Base-by-base conservation (phyloP, 2,113 vertebrate species). In the Rhea pennata region DNA sequence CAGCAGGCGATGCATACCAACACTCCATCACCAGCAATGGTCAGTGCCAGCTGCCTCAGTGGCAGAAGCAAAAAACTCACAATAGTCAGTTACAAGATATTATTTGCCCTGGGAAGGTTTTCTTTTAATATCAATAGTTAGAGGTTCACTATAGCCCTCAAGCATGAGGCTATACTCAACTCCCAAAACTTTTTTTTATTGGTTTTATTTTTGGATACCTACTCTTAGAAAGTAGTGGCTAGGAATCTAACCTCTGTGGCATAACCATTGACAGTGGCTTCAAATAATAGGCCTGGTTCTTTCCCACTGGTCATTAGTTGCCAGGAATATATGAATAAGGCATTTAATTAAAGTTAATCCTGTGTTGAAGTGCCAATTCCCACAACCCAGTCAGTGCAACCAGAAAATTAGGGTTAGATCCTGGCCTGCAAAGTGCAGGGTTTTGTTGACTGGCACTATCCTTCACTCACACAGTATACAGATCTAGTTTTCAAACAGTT, bases 341-440 rank as follows among this genome's bases (percentile, higher is more conserved):
- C 44, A 66, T 91, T 92, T 87, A 89, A 76, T 79, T 73, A 92
- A 84, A 82, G 56, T 79, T 81, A 92, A 79, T 6, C 51, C 26
- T 12, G 7, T 21, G 17, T 12, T 29, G 48, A 75, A 69, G 27
- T 84, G 91, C 24, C 53, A 64, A 29, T 85, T 58, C 26, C 33
- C 54, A 77, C 72, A 96, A 74, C 3, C 66, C 83, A 90, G 29
- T 23, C 78, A 85, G 46, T 24, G 40, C 31, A 91, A 73, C 9
- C 59, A 92, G 79, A 78, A 94, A 93, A 84, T 84, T 44, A 64
- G 39, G 48, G 33, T 27, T 46, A 74, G 21, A 85, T 64, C 42
- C 59, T 62, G 29, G 12, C 42, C 54, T 88, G 27, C 9, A 78
- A 88, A 85, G 8, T 59, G 27, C n/a, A 78, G 39, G 23, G 40